Conservation (phyloP, 2,888 invertebrate species). For the Lithophane ornitopus region DNA sequence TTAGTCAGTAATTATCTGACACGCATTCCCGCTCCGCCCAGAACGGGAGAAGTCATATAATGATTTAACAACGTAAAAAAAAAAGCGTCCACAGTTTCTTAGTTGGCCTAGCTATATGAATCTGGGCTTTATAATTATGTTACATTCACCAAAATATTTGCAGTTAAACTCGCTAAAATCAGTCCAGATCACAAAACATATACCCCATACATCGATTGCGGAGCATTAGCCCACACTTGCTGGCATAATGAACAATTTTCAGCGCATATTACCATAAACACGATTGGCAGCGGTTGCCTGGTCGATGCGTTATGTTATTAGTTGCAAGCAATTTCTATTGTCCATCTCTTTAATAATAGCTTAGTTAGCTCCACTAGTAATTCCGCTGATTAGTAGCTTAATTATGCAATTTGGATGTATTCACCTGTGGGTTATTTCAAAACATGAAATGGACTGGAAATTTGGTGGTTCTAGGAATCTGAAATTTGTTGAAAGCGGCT, state of each 20-base stretch:
- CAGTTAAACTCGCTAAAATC: not conserved
- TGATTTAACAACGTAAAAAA: too few relatives aligned
- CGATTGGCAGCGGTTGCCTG: conserved; percentile 20
- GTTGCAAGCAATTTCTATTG: conserved; percentile 14
- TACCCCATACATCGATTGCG: conserved; percentile 10
- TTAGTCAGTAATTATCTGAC: too few relatives aligned
- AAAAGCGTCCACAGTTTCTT: too few relatives aligned
- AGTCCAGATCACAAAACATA: conserved; percentile 1
- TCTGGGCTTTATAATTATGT: not conserved
- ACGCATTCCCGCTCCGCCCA: too few relatives aligned
- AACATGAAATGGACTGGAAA: conserved; percentile 28
- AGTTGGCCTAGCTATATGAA: not conserved
- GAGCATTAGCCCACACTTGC: conserved; percentile 28
- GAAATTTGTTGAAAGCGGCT: conserved; percentile 4
- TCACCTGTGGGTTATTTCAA: conserved; percentile 2
- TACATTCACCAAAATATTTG: not conserved
- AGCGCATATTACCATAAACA: conserved; percentile 42
- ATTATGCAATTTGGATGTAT: conserved; percentile 14
- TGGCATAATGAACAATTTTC: conserved; percentile 43
- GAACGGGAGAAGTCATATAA: too few relatives aligned
- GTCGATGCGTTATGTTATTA: conserved; percentile 39
- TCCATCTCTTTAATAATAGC: conserved; percentile 29
- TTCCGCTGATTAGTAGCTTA: conserved; percentile 8
- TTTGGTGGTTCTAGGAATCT: not conserved
- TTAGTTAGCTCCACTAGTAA: conserved; percentile 26